Conservation (phyloP, 1,140 invertebrate species). For the Neuroterus valhalla region DNA sequence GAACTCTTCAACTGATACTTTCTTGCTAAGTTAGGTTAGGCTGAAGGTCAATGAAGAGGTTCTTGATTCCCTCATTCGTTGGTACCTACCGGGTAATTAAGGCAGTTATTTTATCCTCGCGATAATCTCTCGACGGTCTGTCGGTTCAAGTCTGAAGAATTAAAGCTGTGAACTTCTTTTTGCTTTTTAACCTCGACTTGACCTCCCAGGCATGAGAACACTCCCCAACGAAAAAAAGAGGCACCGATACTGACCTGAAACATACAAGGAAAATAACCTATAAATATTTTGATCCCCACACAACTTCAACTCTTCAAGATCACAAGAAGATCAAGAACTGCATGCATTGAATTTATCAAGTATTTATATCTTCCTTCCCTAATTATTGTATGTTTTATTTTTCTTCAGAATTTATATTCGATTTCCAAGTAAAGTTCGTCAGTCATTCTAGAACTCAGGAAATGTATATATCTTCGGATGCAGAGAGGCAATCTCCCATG, state of each 20-base stretch:
- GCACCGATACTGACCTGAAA: conserved; percentile 55
- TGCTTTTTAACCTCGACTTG: conserved; percentile 44
- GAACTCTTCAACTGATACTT: background rate
- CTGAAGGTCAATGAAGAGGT: conserved; percentile 11
- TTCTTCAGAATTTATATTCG: too few species aligned
- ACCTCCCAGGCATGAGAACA: conserved; percentile 45
- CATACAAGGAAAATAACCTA: conserved; percentile 44
- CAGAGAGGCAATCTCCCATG: too few species aligned
- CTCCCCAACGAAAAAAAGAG: conserved; percentile 41
- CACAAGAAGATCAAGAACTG: too few species aligned
- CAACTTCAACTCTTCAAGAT: too few species aligned
- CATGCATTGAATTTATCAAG: too few species aligned
- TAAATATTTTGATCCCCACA: conserved; percentile 41
- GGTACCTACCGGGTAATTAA: conserved; percentile 59
- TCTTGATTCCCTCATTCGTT: conserved; percentile 39
- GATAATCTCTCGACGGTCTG: conserved; percentile 53
- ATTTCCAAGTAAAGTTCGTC: too few species aligned
- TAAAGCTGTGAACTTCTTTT: conserved; percentile 56
- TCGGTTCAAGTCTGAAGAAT: conserved; percentile 49
- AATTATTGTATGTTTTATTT: too few species aligned
- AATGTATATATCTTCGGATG: too few species aligned
- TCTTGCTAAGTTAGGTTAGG: background rate
- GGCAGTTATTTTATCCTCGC: conserved; percentile 56
- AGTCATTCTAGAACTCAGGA: too few species aligned
- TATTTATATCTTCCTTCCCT: too few species aligned